Evolutionary conservation across 2,888 invertebrate species (phyloP), one percentile per base, ranked within the genome.

Genomic region (Abrostola triplasia): DNA sequence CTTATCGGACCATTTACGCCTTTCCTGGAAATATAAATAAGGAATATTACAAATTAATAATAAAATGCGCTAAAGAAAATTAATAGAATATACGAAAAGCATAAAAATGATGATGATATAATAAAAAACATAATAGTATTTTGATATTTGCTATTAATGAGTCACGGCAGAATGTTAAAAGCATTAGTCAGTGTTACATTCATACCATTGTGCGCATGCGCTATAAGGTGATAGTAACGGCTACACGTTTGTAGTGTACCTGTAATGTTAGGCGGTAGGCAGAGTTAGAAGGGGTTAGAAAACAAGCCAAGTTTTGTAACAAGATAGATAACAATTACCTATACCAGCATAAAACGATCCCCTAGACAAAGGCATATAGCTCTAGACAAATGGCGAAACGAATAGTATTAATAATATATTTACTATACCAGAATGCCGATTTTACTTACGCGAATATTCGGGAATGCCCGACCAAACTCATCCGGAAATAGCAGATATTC

Each of bases 241-340:
- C 63, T 77, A 92, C 88, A 91, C 92, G 84, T 92, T 91, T 48
- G 89, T 89, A 36, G 92, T 89, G 88, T 86, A 89, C 87, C 92
- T 92, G 92, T 2, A 91, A 90, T 76, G 53, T 71, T 74, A 61
- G 62, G 57, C 10, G 9, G n/a, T 37, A 37, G 55, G 49, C 12
- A 55, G 7, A 59, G 7, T 36, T 5, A 35, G 41, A 49, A 10
- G 36, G 6, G 6, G 44, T 9, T 13, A 0, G 24, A 49, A 5
- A 40, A 10, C n/a, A 13, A 36, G n/a, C n/a, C n/a, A n/a, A n/a
- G n/a, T n/a, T n/a, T n/a, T n/a, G n/a, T n/a, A 40, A 10, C n/a
- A 13, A 36, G 8, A 13, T 6, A 24, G 40, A 24, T 10, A 13
- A n/a, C n/a, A 35, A 38, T 47, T 38, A 36, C 36, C n/a, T n/a